Percentiles rank a stretch among this genome's conserved stretches.
phyloP scores from a whole-genome alignment of 2,888 invertebrate species.

The Dioctria rufipes region DNA sequence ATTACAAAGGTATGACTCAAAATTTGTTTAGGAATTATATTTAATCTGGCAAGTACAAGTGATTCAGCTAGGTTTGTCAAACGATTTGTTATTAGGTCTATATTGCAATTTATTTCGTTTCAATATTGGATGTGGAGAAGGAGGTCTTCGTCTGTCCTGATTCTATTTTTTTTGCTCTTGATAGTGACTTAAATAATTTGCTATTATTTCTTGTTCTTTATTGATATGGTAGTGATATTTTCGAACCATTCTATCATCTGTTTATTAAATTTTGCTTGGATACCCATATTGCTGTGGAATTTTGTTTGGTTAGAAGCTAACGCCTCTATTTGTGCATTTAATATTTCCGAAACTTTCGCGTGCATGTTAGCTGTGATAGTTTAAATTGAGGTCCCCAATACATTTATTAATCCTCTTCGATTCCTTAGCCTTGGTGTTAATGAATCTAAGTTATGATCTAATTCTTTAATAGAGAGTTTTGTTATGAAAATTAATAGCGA shows the following conservation, averaged over 20 bases:
- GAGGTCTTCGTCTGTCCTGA: not conserved
- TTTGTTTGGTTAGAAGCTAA: slow-evolving; percentile 6
- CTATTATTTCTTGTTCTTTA: slow-evolving; percentile 11
- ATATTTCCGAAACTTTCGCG: not conserved
- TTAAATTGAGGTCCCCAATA: slow-evolving; percentile 23
- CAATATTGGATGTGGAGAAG: not conserved
- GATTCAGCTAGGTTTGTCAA: not conserved
- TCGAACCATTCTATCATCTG: slow-evolving; percentile 29
- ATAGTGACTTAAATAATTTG: not conserved
- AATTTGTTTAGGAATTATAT: slow-evolving; percentile 11
- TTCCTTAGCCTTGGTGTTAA: slow-evolving; percentile 24
- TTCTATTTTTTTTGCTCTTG: too few relatives aligned
- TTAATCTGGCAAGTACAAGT: not conserved
- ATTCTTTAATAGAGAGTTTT: too few relatives aligned
- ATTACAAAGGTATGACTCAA: not conserved
- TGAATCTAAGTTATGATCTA: not conserved
- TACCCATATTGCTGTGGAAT: not conserved
- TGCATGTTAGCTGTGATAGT: slow-evolving; percentile 19
- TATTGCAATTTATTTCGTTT: slow-evolving; percentile 1
- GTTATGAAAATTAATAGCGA: too few relatives aligned
- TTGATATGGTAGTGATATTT: slow-evolving; percentile 17
- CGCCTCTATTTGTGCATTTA: slow-evolving; percentile 15
- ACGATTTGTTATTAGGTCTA: not conserved
- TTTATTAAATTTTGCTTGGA: slow-evolving; percentile 14
- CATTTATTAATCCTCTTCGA: slow-evolving; percentile 46